Conservation (phyloP, 2,888 invertebrate genomes). For the Molorchus minor region DNA sequence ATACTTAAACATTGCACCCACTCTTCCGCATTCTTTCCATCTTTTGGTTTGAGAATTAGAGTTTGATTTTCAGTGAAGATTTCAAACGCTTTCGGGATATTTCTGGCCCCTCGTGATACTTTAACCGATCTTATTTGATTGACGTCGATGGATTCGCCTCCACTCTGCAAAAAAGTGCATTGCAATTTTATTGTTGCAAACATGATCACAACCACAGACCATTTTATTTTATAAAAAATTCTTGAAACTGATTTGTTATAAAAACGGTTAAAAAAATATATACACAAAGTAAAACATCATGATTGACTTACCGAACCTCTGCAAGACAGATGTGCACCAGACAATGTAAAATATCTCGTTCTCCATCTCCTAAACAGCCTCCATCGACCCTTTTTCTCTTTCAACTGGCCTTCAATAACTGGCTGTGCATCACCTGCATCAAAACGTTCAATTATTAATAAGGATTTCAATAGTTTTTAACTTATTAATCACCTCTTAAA, state of each 20-base stretch:
- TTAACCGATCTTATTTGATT: conserved; percentile 95
- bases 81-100: conserved; percentile 96
- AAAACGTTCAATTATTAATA: too few species aligned
- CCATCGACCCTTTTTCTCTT: conserved; percentile 94
- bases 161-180: conserved; percentile 70
- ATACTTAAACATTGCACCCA: conserved; percentile 96
- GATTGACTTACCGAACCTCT: conserved; percentile 75
- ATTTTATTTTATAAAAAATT: too few species aligned
- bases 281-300: conserved; percentile 5
- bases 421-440: conserved; percentile 76
- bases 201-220: too few species aligned
- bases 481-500: conserved; percentile 71
- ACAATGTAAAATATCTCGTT: conserved; percentile 92
- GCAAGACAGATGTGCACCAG: conserved; percentile 90
- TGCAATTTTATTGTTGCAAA: not conserved
- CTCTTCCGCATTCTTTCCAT: conserved; percentile 93
- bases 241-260: not conserved
- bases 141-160: conserved; percentile 87
- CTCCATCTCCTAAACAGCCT: conserved; percentile 90
- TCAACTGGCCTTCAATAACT: conserved; percentile 89
- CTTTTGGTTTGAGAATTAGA: conserved; percentile 92
- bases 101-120: conserved; percentile 88
- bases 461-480: too few species aligned
- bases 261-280: not conserved
- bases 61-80: conserved; percentile 95